Evolutionary conservation across 37 sponge, comb jelly and placozoan genomes (phyloP).

Genomic region (Spongia lamella): DNA sequence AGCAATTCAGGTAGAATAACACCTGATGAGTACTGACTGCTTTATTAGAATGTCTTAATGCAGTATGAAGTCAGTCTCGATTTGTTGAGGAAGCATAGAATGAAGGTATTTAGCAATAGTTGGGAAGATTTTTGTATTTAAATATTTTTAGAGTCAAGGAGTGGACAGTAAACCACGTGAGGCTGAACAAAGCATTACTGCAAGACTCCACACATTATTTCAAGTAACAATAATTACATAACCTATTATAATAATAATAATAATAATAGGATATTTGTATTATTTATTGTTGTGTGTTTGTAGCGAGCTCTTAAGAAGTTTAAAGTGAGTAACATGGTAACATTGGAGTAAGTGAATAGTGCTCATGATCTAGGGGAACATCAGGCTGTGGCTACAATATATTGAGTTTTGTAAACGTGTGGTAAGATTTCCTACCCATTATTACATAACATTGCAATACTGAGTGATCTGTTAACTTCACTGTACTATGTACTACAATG

Average conservation of each 20-base stretch:
- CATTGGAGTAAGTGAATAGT: background rate
- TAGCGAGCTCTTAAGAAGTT: conserved; percentile 72
- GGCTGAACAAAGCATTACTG: conserved; percentile 62
- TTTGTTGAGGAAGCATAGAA: conserved; percentile 60
- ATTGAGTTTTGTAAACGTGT: conserved; percentile 54
- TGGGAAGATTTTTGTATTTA: background rate
- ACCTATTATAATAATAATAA: background rate
- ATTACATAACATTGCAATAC: too few species aligned
- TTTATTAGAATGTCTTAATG: background rate
- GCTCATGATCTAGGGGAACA: conserved; percentile 43
- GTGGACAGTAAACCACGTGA: conserved; percentile 34
- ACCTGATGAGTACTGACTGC: background rate
- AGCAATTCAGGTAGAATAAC: conserved; percentile 60
- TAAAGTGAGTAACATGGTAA: conserved; percentile 47
- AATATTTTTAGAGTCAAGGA: conserved; percentile 32
- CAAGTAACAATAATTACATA: conserved; percentile 16
- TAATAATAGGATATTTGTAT: background rate
- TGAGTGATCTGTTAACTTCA: too few species aligned
- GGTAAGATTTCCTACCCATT: too few species aligned
- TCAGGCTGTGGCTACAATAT: conserved; percentile 81
- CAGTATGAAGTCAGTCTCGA: conserved; percentile 86
- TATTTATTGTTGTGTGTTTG: background rate
- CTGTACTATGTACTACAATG: too few species aligned
- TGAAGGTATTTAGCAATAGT: conserved; percentile 46
- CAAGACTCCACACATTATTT: conserved; percentile 62